phyloP scores from a whole-genome alignment of 2,113 vertebrate species.

The Leucosticte australis region DNA sequence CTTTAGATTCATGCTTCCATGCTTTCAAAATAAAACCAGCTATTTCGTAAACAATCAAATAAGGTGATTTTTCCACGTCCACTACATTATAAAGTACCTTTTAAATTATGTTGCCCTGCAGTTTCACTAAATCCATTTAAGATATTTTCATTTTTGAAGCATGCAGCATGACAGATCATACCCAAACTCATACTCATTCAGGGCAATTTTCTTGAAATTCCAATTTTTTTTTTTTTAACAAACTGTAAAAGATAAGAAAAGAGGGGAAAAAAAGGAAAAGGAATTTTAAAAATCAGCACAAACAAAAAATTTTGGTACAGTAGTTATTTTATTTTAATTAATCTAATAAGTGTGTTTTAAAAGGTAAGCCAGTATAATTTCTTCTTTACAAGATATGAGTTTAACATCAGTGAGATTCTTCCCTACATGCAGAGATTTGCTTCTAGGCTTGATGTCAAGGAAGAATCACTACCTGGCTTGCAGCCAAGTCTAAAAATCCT shows the following conservation, averaged over 20 bases:
- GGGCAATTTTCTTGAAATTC: background rate
- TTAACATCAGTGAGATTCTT: background rate
- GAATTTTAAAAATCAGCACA: fast-evolving
- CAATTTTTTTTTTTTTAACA: background rate
- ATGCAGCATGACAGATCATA: background rate
- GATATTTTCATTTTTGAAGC: background rate
- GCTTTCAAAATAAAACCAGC: background rate
- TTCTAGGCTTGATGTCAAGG: background rate
- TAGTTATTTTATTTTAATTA: background rate
- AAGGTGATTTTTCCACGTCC: background rate
- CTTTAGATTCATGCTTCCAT: background rate
- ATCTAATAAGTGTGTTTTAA: background rate
- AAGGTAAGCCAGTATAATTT: background rate
- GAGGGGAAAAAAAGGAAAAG: fast-evolving
- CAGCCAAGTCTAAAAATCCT: background rate
- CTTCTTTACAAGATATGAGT: fast-evolving
- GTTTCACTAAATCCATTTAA: background rate
- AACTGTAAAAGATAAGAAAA: background rate
- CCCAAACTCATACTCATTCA: background rate
- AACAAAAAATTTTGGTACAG: background rate
- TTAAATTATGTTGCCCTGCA: background rate
- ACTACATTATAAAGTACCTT: background rate
- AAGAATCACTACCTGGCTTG: background rate
- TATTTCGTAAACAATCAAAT: background rate
- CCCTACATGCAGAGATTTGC: background rate